phyloP scores from a whole-genome alignment of 2,797 vertebrate species.

The Hippopotamyrus pictus region DNA sequence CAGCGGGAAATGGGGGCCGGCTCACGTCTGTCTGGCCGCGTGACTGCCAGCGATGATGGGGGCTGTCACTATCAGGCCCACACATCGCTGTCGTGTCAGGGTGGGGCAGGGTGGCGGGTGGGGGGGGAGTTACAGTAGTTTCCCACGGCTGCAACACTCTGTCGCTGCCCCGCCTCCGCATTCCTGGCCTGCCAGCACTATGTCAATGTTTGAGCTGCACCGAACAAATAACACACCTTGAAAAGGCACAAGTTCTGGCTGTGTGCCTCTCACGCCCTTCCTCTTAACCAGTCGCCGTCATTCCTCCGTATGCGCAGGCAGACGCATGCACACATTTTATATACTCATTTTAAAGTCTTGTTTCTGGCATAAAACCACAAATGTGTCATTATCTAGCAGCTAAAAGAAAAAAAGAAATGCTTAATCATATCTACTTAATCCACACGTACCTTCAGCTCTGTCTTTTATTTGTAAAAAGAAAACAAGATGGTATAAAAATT shows the following conservation, averaged over 20 bases:
- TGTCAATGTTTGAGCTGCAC: constrained; percentile 96
- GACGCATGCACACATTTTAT: background rate
- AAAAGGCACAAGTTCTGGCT: constrained; percentile 74
- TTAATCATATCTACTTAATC: background rate
- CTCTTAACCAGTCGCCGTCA: background rate
- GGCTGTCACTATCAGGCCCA: constrained; percentile 83
- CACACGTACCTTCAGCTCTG: background rate
- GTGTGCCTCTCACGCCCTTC: constrained; percentile 36
- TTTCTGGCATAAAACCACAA: background rate
- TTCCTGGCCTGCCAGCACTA: constrained; percentile 86
- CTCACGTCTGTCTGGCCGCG: constrained; percentile 21
- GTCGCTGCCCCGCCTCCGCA: constrained; percentile 74
- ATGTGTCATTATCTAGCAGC: background rate
- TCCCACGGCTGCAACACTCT: constrained; percentile 82
- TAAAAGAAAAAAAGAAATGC: background rate
- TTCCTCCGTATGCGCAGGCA: background rate
- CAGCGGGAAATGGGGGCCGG: constrained; percentile 35
- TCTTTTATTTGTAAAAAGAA: background rate
- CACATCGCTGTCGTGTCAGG: constrained; percentile 88
- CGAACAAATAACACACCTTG: constrained; percentile 98
- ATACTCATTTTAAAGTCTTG: background rate
- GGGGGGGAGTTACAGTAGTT: constrained; percentile 85
- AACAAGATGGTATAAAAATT: background rate
- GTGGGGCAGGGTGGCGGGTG: constrained; percentile 75
- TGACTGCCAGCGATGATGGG: constrained; percentile 65